Conservation (phyloP, 1,140 invertebrate species). For the Pseudachorutes palmiensis region DNA sequence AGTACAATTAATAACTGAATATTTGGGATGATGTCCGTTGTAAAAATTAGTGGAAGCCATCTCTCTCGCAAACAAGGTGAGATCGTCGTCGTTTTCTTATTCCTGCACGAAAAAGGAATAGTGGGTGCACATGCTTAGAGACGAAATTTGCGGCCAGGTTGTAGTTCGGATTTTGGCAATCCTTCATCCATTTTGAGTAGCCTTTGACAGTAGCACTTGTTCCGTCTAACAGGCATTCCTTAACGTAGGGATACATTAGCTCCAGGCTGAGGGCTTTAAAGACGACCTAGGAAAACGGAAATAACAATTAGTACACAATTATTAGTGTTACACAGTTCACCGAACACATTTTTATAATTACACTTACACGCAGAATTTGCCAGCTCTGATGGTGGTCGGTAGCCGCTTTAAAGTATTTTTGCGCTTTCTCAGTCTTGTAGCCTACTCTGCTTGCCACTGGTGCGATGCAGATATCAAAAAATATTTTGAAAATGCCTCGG, state of each 20-base stretch:
- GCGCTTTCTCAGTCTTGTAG: background rate
- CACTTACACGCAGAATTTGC: background rate
- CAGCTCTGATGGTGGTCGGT: background rate
- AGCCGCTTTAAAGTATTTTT: background rate
- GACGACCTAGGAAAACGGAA: background rate
- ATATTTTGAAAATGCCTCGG: background rate
- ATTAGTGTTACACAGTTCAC: background rate
- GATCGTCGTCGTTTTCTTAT: background rate
- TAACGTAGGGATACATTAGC: background rate
- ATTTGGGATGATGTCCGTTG: background rate
- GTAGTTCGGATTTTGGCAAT: background rate
- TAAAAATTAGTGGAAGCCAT: background rate
- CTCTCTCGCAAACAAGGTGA: background rate
- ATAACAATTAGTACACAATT: background rate
- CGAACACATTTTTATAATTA: background rate
- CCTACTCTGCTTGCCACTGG: background rate
- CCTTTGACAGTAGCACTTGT: background rate
- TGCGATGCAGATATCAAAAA: background rate
- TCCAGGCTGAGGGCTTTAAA: background rate
- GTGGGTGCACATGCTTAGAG: background rate
- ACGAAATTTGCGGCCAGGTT: background rate
- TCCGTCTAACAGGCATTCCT: background rate
- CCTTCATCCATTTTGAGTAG: background rate
- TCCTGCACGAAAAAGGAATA: background rate
- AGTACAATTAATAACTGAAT: background rate